Conservation (phyloP, 2,113 vertebrate species). For the Saimiri boliviensis region DNA sequence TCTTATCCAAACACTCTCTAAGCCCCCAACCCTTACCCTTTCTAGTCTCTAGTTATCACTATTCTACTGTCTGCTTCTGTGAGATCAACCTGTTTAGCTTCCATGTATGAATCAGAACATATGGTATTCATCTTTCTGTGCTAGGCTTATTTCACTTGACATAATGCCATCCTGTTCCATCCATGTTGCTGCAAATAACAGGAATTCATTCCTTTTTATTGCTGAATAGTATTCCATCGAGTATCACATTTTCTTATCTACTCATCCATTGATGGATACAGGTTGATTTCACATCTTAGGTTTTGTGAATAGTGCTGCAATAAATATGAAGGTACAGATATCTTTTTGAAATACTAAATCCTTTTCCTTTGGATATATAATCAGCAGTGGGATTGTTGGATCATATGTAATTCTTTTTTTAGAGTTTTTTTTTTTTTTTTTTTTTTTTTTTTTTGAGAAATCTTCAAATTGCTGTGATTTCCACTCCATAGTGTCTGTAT, state of each 20-base stretch:
- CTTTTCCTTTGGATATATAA: background rate
- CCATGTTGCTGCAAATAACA: background rate
- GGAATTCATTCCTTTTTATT: background rate
- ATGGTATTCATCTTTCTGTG: background rate
- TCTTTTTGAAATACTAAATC: background rate
- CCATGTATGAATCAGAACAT: background rate
- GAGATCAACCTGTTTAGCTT: background rate
- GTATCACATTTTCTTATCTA: background rate
- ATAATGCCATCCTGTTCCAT: background rate
- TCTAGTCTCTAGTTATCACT: background rate
- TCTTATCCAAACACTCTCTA: background rate
- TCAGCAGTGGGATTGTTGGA: background rate
- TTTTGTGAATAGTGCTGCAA: background rate
- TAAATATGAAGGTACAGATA: background rate
- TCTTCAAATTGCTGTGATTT: background rate
- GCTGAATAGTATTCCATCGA: background rate
- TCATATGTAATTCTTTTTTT: background rate
- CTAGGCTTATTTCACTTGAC: background rate
- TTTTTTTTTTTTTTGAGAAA: background rate
- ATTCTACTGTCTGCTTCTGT: background rate
- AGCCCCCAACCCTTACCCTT: background rate
- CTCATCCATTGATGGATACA: background rate
- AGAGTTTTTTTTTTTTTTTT: background rate
- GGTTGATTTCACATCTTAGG: background rate
- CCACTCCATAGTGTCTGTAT: background rate